Evolutionary conservation across 2,113 vertebrate genomes (phyloP).

Genomic region (Aplodontia rufa): DNA sequence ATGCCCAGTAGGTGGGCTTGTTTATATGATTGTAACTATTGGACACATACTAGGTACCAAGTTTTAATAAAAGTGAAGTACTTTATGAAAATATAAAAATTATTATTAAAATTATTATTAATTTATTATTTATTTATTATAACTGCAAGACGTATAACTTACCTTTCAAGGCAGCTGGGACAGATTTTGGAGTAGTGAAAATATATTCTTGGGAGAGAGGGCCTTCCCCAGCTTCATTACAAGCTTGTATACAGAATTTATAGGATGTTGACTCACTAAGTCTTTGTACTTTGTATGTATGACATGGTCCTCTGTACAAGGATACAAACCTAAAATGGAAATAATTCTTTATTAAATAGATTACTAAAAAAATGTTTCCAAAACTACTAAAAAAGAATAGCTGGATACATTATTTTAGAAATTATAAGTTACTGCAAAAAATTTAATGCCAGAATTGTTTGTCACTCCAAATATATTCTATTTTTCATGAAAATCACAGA

Average conservation of each 20-base stretch:
- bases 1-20: neutral
- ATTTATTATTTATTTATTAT: slow-evolving; percentile 48
- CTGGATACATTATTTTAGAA: neutral
- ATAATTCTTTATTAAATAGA: slow-evolving; percentile 55
- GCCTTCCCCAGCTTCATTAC: slow-evolving; percentile 97
- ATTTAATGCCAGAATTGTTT: neutral
- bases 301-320: slow-evolving; percentile 98
- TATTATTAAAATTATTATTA: too few relatives aligned
- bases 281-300: slow-evolving; percentile 99
- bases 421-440: neutral
- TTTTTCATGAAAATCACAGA: neutral
- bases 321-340: slow-evolving; percentile 91
- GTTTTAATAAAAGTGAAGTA: neutral
- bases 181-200: slow-evolving; percentile 96
- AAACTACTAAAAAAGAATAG: neutral
- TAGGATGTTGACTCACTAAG: slow-evolving; percentile 98
- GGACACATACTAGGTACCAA: neutral
- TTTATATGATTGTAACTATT: neutral
- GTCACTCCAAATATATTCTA: neutral
- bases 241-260: slow-evolving; percentile 98
- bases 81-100: slow-evolving; percentile 1
- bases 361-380: slow-evolving; percentile 32
- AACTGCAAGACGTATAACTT: slow-evolving; percentile 58
- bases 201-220: slow-evolving; percentile 95
- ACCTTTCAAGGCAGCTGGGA: slow-evolving; percentile 96